These are phyloP conservation scores for Drosophila pruinosa DNA, from an alignment of 1,140 invertebrate genomes.

Conservation along the genomic window DNA sequence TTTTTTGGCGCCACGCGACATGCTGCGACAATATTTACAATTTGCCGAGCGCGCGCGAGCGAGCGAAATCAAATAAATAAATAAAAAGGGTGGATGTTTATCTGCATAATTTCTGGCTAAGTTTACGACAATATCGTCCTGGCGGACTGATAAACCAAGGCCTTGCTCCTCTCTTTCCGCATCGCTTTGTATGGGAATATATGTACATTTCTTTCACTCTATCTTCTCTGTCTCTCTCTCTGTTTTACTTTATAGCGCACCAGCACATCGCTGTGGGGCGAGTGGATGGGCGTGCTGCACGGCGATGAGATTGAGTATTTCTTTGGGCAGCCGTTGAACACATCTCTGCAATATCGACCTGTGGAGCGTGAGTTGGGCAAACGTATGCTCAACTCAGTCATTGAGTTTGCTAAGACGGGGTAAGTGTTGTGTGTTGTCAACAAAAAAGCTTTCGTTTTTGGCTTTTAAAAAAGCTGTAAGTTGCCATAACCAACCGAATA, in stretches of 20 bases:
- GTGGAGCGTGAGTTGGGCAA: constrained; percentile 92
- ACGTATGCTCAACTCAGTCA: constrained; percentile 93
- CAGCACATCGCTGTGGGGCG: constrained; percentile 94
- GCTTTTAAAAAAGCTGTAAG: not conserved
- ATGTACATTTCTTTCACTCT: not conserved
- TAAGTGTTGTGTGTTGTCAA: constrained; percentile 83
- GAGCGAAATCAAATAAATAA: constrained; percentile 75
- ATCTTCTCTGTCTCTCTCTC: constrained; percentile 4
- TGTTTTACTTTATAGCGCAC: constrained; percentile 88
- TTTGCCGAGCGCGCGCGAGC: constrained; percentile 48
- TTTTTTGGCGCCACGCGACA: constrained; percentile 55
- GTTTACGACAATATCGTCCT: constrained; percentile 60
- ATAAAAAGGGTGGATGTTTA: constrained; percentile 80
- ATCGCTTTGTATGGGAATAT: not conserved
- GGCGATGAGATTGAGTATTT: constrained; percentile 98
- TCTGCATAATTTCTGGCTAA: constrained; percentile 76
- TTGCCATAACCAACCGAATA: constrained; percentile 23
- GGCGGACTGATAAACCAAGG: constrained; percentile 2
- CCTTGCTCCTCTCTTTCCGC: constrained; percentile 3
- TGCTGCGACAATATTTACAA: constrained; percentile 76
- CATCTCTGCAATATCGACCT: constrained; percentile 90
- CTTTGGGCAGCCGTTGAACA: constrained; percentile 95
- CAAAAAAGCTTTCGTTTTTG: constrained; percentile 13
- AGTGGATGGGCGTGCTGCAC: constrained; percentile 99
- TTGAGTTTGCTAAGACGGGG: constrained; percentile 94